Evolutionary conservation across 2,113 vertebrate species (phyloP).

Genomic region (Corynorhinus townsendii): DNA sequence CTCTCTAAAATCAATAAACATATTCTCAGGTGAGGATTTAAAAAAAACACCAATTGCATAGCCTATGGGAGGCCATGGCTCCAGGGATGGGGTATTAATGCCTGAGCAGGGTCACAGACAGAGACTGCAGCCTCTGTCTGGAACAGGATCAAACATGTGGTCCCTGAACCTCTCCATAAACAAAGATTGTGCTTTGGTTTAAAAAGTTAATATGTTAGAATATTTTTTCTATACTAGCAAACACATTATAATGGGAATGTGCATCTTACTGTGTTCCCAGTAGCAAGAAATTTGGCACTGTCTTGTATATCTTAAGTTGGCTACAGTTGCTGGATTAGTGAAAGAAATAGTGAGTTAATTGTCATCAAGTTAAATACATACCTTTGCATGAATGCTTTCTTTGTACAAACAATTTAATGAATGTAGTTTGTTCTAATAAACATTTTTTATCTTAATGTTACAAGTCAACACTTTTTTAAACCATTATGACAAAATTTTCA

Average conservation of each 20-base stretch:
- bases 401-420: neutral
- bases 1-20: too few relatives aligned
- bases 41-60: too few relatives aligned
- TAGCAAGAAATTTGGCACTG: neutral
- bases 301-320: neutral
- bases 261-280: neutral
- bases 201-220: neutral
- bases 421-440: slow-evolving; percentile 10
- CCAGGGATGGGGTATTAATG: neutral
- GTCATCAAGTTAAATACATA: slow-evolving; percentile 38
- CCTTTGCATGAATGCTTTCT: neutral
- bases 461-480: slow-evolving; percentile 41
- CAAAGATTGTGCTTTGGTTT: neutral
- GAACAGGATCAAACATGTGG: neutral
- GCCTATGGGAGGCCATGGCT: neutral
- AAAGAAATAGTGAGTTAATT: slow-evolving; percentile 29
- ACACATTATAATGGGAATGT: neutral
- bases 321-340: neutral
- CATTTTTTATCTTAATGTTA: slow-evolving; percentile 33
- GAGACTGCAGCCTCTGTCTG: too few relatives aligned
- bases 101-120: neutral
- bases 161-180: neutral
- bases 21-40: too few relatives aligned
- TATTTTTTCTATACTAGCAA: neutral
- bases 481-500: slow-evolving; percentile 48